Conservation (phyloP, 2,113 vertebrate species). For the Herpailurus yagouaroundi region DNA sequence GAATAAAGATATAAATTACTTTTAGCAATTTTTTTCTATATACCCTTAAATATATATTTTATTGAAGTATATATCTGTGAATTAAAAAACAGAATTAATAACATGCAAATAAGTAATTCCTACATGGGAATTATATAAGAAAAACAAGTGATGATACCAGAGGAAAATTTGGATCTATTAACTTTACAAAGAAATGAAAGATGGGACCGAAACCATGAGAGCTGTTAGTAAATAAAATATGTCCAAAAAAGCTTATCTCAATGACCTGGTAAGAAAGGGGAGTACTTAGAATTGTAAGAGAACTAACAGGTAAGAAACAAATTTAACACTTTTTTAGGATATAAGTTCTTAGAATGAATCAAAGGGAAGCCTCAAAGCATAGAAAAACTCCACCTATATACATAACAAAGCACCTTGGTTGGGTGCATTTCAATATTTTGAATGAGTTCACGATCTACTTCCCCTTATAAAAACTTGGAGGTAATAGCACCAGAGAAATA, state of each 20-base stretch:
- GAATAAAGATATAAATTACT: conserved; percentile 1
- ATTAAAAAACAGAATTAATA: neutral
- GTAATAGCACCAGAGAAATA: neutral
- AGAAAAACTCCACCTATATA: neutral
- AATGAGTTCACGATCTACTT: conserved; percentile 1
- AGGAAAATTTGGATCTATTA: neutral
- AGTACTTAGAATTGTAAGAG: neutral
- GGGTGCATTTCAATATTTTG: neutral
- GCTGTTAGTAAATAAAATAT: neutral
- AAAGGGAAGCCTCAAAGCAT: neutral
- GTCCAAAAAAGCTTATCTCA: neutral
- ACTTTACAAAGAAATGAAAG: neutral
- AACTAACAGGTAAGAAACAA: neutral
- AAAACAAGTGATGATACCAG: neutral
- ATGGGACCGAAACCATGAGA: neutral
- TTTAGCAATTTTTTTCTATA: neutral
- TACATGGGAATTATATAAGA: neutral
- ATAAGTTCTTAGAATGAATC: neutral
- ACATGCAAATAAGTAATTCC: neutral
- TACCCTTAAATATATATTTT: neutral
- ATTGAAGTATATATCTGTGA: neutral
- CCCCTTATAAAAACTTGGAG: neutral
- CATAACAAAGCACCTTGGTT: neutral
- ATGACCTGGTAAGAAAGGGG: neutral
- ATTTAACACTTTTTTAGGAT: neutral